Evolutionary conservation across 2,113 vertebrate species (phyloP).

Genomic region (Pelobates fuscus): DNA sequence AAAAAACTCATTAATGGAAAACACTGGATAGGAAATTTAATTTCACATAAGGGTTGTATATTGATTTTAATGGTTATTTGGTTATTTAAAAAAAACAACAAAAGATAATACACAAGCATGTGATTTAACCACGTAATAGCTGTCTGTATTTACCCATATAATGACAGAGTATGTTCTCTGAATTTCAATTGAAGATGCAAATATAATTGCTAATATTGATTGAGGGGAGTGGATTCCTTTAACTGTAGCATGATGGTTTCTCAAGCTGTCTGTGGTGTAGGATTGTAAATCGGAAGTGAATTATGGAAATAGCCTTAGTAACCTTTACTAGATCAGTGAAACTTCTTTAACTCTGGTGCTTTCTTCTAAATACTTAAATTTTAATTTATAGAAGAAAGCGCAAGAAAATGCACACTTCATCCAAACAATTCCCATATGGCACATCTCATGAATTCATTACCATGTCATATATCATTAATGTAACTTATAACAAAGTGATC

Average conservation of each 20-base stretch:
- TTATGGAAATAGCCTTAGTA: not conserved
- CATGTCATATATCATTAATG: not conserved
- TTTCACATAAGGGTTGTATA: conserved; percentile 58
- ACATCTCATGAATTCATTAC: not conserved
- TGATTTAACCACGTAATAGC: conserved; percentile 41
- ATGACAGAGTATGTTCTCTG: conserved; percentile 51
- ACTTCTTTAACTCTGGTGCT: not conserved
- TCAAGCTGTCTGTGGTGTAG: conserved; percentile 39
- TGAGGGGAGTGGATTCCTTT: conserved; percentile 38
- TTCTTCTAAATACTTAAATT: not conserved
- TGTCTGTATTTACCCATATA: conserved; percentile 50
- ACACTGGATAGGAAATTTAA: conserved; percentile 59
- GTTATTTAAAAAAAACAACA: conserved; percentile 37
- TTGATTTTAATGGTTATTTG: conserved; percentile 61
- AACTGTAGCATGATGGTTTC: not conserved
- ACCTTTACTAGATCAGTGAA: conserved; percentile 4
- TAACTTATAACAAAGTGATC: not conserved
- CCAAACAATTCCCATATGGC: too few relatives aligned
- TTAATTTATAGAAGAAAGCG: not conserved
- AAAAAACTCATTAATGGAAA: conserved; percentile 55
- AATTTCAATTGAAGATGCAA: conserved; percentile 19
- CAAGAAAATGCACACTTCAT: too few relatives aligned
- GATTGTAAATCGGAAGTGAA: conserved; percentile 17
- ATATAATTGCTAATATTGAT: conserved; percentile 31
- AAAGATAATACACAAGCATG: conserved; percentile 47